phyloP scores from a whole-genome alignment of 2,888 invertebrate genomes.

The Erebia ligea region DNA sequence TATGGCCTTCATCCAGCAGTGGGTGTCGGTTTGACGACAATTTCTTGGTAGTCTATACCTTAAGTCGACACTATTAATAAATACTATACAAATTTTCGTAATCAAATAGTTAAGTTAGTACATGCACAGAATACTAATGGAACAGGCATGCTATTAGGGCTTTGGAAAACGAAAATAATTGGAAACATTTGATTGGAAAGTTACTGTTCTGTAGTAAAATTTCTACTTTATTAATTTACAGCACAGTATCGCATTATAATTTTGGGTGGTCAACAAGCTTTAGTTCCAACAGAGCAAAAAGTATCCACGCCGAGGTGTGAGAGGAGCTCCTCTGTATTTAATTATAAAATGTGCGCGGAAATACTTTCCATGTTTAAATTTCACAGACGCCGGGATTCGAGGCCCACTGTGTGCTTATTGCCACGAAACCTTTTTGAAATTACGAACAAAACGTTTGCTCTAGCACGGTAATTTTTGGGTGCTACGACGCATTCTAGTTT shows the following conservation, averaged over 20 bases:
- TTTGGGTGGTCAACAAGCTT: slow-evolving; percentile 37
- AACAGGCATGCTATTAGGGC: no score
- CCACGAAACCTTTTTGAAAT: slow-evolving; percentile 5
- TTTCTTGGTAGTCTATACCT: no score
- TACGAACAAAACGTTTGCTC: slow-evolving; percentile 9
- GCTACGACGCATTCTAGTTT: neutral
- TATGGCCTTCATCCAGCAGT: no score
- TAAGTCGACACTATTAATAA: no score
- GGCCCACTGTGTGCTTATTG: slow-evolving; percentile 10
- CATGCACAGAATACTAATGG: no score
- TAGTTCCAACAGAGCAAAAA: slow-evolving; percentile 52
- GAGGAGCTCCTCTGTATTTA: slow-evolving; percentile 44
- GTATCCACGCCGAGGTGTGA: slow-evolving; percentile 42
- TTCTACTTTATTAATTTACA: no score
- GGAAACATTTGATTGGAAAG: no score
- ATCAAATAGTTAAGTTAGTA: no score
- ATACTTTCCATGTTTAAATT: slow-evolving; percentile 44
- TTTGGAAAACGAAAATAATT: no score
- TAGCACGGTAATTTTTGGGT: neutral
- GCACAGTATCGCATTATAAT: neutral
- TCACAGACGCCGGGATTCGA: slow-evolving; percentile 26
- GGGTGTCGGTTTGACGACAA: no score
- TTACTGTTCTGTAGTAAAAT: no score
- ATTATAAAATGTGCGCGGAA: slow-evolving; percentile 47
- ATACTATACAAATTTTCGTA: no score